phyloP scores from a whole-genome alignment of 2,888 invertebrate genomes.

The Nomada ruficornis region DNA sequence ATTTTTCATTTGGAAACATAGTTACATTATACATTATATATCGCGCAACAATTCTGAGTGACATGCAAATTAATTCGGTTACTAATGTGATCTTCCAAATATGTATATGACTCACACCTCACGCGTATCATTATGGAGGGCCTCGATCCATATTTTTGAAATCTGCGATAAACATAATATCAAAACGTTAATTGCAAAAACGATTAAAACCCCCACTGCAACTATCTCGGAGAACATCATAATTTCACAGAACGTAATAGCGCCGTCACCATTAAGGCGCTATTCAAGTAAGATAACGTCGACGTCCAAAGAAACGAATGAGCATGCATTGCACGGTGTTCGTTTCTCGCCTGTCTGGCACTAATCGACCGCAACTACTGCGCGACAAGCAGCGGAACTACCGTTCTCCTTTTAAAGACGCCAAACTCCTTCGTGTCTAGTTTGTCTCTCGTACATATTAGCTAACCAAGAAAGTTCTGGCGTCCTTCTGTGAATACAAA shows the following conservation, averaged over 20 bases:
- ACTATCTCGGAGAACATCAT: no score
- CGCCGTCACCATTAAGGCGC: neutral
- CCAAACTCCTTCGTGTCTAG: neutral
- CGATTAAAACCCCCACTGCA: no score
- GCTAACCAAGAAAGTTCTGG: no score
- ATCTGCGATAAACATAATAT: no score
- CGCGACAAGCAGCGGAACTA: neutral
- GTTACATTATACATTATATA: no score
- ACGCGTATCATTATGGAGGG: no score
- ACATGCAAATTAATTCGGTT: no score
- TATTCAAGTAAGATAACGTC: neutral
- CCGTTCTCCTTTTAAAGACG: neutral
- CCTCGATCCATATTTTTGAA: no score
- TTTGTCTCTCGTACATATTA: neutral
- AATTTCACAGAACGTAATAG: neutral
- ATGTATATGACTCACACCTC: no score
- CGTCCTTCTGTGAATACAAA: no score
- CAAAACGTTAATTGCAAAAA: no score
- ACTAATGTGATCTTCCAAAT: no score
- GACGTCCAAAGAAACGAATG: neutral
- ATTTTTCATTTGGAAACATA: neutral
- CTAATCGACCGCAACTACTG: constrained; percentile 28
- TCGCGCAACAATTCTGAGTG: neutral
- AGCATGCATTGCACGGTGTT: neutral
- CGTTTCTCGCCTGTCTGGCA: constrained; percentile 19